Evolutionary conservation across 2,797 vertebrate genomes (phyloP).

Genomic region (Protosalanx chinensis): DNA sequence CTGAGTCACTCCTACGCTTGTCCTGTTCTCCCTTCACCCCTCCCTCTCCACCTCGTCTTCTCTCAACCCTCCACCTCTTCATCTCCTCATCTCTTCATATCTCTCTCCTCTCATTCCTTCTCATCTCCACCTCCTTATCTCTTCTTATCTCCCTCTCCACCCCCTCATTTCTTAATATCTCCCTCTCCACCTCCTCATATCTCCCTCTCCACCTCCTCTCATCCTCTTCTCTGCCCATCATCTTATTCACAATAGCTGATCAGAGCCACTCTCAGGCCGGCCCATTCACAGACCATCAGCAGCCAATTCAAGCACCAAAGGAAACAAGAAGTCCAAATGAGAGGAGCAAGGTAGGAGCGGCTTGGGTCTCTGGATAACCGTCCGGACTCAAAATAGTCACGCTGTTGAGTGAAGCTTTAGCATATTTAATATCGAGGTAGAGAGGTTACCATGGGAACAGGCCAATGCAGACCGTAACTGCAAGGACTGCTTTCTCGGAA

Average conservation of each 20-base stretch:
- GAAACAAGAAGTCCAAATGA: not conserved
- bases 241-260: not conserved
- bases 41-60: not conserved
- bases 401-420: not conserved
- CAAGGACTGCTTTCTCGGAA: too few species aligned
- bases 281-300: not conserved
- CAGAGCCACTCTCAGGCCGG: not conserved
- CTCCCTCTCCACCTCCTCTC: not conserved
- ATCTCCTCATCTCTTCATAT: not conserved
- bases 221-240: not conserved
- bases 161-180: too few species aligned
- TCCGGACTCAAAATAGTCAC: too few species aligned
- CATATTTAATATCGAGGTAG: not conserved
- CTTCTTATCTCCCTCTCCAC: too few species aligned
- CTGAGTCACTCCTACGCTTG: constrained; percentile 34
- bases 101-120: constrained; percentile 14
- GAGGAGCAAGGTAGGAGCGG: too few species aligned
- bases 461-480: too few species aligned
- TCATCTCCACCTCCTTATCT: not conserved
- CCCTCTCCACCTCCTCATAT: too few species aligned
- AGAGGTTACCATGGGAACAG: not conserved
- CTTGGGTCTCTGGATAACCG: too few species aligned
- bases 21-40: not conserved
- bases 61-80: not conserved
- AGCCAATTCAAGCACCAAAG: not conserved